These are phyloP conservation scores for Echiichthys vipera DNA, from an alignment of 2,797 vertebrate genomes.

Conservation along the genomic window DNA sequence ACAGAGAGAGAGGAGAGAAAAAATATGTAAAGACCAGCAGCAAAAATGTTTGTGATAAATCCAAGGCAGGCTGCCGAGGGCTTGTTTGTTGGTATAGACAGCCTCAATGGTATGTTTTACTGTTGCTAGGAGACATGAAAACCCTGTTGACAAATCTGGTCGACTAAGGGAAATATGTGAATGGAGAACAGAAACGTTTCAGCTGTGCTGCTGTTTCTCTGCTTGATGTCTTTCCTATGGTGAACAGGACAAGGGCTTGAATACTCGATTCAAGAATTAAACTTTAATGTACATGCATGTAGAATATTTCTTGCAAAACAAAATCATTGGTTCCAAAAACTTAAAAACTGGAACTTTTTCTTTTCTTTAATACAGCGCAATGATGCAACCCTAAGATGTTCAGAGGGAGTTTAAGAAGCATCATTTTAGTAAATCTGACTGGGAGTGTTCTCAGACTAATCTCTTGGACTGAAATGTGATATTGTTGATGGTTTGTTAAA, in stretches of 20 bases:
- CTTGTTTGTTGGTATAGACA: constrained; percentile 1
- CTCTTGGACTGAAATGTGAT: background rate
- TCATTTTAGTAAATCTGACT: background rate
- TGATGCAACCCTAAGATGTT: background rate
- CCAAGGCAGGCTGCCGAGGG: background rate
- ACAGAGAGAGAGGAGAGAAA: background rate
- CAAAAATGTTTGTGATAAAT: background rate
- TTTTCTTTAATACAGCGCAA: background rate
- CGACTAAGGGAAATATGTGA: background rate
- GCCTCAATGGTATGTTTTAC: background rate
- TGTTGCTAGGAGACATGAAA: constrained; percentile 39
- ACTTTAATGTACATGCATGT: background rate
- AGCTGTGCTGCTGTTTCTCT: background rate
- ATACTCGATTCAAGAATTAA: background rate
- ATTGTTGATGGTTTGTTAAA: background rate
- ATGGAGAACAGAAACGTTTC: background rate
- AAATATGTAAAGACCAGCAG: background rate
- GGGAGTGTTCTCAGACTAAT: background rate
- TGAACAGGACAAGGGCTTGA: background rate
- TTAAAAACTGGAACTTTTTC: background rate
- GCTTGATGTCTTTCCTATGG: background rate
- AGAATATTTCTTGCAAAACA: background rate
- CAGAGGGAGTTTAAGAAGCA: background rate
- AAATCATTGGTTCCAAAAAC: background rate
- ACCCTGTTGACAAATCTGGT: background rate